Evolutionary conservation across 2,113 vertebrate species (phyloP).

Genomic region (Poecilia latipinna): DNA sequence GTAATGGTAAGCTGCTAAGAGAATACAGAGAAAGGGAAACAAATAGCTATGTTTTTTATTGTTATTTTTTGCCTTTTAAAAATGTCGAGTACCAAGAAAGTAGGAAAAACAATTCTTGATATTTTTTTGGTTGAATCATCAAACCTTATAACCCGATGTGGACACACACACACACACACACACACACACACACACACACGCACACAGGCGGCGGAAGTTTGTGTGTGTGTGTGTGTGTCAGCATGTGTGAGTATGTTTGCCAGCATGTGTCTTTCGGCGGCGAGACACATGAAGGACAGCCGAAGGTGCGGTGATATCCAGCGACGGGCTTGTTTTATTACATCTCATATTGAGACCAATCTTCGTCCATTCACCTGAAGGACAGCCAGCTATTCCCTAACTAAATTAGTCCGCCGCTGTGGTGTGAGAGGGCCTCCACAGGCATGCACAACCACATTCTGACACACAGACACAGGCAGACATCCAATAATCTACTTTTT

Average conservation of each 20-base stretch:
- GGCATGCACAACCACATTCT: conserved; percentile 30
- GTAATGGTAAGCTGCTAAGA: neutral
- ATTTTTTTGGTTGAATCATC: conserved; percentile 6
- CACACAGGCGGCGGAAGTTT: too few relatives aligned
- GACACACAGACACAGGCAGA: conserved; percentile 38
- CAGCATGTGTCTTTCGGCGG: conserved; percentile 21
- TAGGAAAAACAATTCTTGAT: too few relatives aligned
- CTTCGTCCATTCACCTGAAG: conserved; percentile 79
- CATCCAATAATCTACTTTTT: conserved; percentile 42
- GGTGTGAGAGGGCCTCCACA: conserved; percentile 60
- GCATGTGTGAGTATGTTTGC: conserved; percentile 14
- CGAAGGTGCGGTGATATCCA: conserved; percentile 71
- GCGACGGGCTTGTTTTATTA: conserved; percentile 78
- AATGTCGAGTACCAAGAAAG: neutral
- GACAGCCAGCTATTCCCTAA: conserved; percentile 79
- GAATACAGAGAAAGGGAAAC: neutral
- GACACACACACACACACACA: neutral
- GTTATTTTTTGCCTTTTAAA: neutral
- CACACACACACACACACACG: neutral
- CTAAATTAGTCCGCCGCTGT: conserved; percentile 75
- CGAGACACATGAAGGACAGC: conserved; percentile 74
- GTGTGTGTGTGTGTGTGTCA: conserved; percentile 12
- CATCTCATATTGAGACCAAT: conserved; percentile 82
- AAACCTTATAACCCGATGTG: neutral
- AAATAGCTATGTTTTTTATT: too few relatives aligned